These are phyloP conservation scores for Gadopsis bispinosus DNA, from an alignment of 2,797 vertebrate species.

Conservation along the genomic window DNA sequence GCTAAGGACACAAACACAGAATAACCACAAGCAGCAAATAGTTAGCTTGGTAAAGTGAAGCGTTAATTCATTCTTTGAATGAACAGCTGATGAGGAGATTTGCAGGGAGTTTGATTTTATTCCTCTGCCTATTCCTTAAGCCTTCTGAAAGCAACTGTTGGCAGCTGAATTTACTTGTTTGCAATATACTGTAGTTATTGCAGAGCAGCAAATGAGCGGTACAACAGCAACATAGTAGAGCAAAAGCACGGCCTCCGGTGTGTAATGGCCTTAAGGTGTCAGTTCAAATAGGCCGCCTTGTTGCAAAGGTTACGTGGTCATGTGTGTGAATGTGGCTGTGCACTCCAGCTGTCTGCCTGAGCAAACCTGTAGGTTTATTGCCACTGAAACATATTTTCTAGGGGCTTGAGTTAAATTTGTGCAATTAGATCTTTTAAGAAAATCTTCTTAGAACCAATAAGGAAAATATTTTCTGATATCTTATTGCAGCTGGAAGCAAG, in stretches of 20 bases:
- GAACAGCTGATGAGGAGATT: not conserved
- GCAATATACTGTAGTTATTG: too few species aligned
- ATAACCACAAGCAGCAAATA: not conserved
- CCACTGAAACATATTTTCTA: not conserved
- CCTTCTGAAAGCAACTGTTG: not conserved
- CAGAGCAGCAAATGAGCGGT: too few species aligned
- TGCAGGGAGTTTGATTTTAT: not conserved
- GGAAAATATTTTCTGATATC: not conserved
- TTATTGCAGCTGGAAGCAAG: not conserved
- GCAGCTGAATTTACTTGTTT: not conserved
- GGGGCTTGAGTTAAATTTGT: not conserved
- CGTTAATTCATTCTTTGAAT: not conserved
- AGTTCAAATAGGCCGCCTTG: not conserved
- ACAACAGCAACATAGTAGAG: too few species aligned
- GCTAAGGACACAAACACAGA: not conserved
- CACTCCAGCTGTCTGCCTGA: not conserved
- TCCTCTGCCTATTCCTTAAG: not conserved
- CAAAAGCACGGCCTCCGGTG: not conserved
- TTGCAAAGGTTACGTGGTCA: not conserved
- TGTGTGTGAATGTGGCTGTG: not conserved
- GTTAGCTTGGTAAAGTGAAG: not conserved
- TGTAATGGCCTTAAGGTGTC: not conserved
- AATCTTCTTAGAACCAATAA: not conserved
- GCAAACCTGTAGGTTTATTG: not conserved
- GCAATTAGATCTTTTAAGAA: not conserved